Evolutionary conservation across 1,140 invertebrate species (phyloP), one percentile per base, ranked within the genome.

Genomic region (Hylaeus anthracinus): DNA sequence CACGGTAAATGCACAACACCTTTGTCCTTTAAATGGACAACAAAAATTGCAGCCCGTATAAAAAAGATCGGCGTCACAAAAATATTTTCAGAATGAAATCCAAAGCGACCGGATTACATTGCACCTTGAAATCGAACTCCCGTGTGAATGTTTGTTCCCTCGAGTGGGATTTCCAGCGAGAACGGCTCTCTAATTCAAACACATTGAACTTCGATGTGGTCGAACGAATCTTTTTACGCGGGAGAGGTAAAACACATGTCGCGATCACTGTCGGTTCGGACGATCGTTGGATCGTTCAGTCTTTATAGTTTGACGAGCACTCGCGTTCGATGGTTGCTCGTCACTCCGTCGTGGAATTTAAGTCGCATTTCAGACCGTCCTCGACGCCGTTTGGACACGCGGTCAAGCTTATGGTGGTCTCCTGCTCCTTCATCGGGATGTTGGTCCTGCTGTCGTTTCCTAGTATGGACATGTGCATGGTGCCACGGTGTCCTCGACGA

Each of bases 321-420:
- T 72, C 73, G 26, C 14, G 55, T 12, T 26, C 43, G 56, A 64
- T 53, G 26, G 26, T 26, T 26, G 26, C 26, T 15, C 26, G n/a
- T 14, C 71, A 73, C 5, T 83, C 75, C 45, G 15, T 69, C 15
- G 41, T 64, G 3, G 43, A 71, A 6, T 60, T 43, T 43, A 58
- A 64, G 67, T 85, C 78, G 63, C 55, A 84, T 67, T 15, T 90
- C 67, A 84, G 41, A 69, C 84, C 63, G 14, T 91, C 88, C 14
- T 91, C 88, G 6, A 82, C 5, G 0, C 88, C 90, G 39, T 90
- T 92, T 9, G 88, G 84, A 26, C 84, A 90, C 1, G 81, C 74
- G 8, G 91, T 87, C 5, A 89, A n/a, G 37, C 64, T 85, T 5
- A 88, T 85, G 8, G 86, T 90, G 8, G 91, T 91, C 53, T 92